Conservation (phyloP, 1,140 invertebrate genomes). For the Brachionus calyciflorus region DNA sequence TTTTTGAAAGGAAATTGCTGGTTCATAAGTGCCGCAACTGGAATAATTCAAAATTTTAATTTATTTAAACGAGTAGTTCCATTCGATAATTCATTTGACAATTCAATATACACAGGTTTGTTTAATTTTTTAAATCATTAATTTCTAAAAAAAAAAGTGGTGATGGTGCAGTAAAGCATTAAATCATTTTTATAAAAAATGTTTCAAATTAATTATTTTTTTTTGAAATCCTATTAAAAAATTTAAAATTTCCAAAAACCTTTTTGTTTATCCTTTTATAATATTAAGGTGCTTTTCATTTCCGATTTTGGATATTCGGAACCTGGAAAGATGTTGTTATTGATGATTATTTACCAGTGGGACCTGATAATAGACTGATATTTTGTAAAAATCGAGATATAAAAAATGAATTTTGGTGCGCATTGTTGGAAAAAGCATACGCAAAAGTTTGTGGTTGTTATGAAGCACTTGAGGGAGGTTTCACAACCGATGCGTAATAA, state of each 20-base stretch:
- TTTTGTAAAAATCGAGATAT: conserved; percentile 44
- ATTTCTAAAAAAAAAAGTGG: not conserved
- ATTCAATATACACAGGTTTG: conserved; percentile 24
- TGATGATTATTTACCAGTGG: conserved; percentile 62
- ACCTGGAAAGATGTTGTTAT: conserved; percentile 62
- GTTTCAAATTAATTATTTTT: no score
- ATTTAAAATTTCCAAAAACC: not conserved
- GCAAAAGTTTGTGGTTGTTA: conserved; percentile 61
- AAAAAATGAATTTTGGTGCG: conserved; percentile 62
- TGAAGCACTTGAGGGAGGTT: conserved; percentile 55
- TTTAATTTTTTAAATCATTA: conserved; percentile 43
- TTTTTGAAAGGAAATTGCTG: conserved; percentile 43
- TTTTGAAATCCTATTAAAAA: not conserved
- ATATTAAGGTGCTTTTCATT: conserved; percentile 55
- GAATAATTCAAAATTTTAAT: conserved; percentile 35
- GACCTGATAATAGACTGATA: conserved; percentile 16
- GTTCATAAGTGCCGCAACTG: conserved; percentile 40
- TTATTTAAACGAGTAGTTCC: conserved; percentile 46
- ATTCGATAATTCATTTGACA: conserved; percentile 42
- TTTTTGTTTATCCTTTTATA: no score
- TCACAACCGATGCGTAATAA: conserved; percentile 54
- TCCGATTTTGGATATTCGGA: conserved; percentile 62
- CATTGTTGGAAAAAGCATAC: conserved; percentile 63
- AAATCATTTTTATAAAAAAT: no score
- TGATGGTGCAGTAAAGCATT: no score